Base-by-base conservation (phyloP, 2,113 vertebrate genomes). In the Pavo muticus region DNA sequence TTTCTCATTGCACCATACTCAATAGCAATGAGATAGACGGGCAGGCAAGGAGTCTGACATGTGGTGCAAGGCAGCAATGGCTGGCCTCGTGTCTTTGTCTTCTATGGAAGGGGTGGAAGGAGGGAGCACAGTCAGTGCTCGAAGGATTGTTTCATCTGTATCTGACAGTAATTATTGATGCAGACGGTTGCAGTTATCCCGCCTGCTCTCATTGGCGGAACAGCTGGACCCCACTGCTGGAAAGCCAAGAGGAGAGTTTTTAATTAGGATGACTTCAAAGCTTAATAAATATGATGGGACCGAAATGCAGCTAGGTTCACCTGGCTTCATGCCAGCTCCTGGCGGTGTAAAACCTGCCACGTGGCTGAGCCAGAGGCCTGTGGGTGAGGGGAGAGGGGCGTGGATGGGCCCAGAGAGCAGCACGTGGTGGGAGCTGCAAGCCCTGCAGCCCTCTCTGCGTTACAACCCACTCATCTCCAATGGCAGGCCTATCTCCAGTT, bases 191-290 rank as follows among this genome's bases (percentile, higher is more conserved):
- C 52, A 67, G 77, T 94, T 61, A 47, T 87, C 83, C 47, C 59
- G 57, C 25, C 3, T 68, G 78, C 19, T 60, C 20, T 24, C 84
- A 70, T 92, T 45, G 93, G 39, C 0, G 4, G 82, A 80, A 60
- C 93, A 95, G 90, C 95, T 91, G 96, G 86, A 90, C 89, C 79
- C 79, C 78, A 48, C 84, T 91, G 84, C 82, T 88, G 87, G 76
- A 74, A 64, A 94, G 56, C 35, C 88, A 78, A 56, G 70, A 71
- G 88, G 35, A 82, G 70, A 86, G 65, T 30, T 91, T 95, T 94
- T 95, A 95, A 96, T 97, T 79, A 87, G 90, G 61, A 29, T 37
- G 88, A 87, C 88, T 87, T 93, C 91, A 85, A 7, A 23, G 14
- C 90, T 94, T 73, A 68, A 84, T 94, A 60, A 82, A 84, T 79